Evolutionary conservation across 2,888 invertebrate species (phyloP).

Genomic region (Drosophila melanocephala): DNA sequence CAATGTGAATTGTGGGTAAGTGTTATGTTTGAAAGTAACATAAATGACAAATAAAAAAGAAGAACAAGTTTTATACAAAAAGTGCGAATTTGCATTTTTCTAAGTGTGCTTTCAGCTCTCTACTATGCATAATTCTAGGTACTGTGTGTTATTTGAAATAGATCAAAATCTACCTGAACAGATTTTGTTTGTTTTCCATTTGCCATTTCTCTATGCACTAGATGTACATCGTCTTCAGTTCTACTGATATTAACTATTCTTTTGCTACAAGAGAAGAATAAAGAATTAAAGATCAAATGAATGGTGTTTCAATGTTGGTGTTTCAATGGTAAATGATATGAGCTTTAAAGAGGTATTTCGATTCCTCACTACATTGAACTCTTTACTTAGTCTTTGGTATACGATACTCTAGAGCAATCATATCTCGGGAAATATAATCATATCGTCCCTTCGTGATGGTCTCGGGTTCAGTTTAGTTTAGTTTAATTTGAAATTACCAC

Average conservation of each 20-base stretch:
- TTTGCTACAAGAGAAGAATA: conserved; percentile 88
- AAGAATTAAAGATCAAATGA: conserved; percentile 71
- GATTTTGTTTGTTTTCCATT: conserved; percentile 90
- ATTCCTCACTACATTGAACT: conserved; percentile 39
- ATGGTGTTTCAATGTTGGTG: conserved; percentile 17
- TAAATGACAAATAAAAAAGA: conserved; percentile 56
- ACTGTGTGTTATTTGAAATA: conserved; percentile 62
- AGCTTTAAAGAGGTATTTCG: conserved; percentile 11
- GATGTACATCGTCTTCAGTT: conserved; percentile 91
- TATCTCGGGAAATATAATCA: neutral
- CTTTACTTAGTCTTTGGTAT: conserved; percentile 51
- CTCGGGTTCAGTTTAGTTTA: neutral
- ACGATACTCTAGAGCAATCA: conserved; percentile 22
- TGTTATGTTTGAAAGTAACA: conserved; percentile 4
- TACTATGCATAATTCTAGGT: conserved; percentile 41
- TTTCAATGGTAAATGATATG: conserved; percentile 38
- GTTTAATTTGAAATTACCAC: neutral
- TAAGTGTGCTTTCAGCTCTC: conserved; percentile 49
- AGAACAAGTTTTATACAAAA: conserved; percentile 31
- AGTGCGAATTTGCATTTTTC: conserved; percentile 52
- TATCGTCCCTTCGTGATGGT: neutral
- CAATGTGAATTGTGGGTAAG: conserved; percentile 23
- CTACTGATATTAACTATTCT: conserved; percentile 91
- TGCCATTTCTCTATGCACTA: conserved; percentile 90
- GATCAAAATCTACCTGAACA: conserved; percentile 88